A percentile compares a stretch with the other conserved stretches of the same genome.
Evolutionary conservation across 2,797 vertebrate species (phyloP).

Genomic region (Thamnophis elegans): DNA sequence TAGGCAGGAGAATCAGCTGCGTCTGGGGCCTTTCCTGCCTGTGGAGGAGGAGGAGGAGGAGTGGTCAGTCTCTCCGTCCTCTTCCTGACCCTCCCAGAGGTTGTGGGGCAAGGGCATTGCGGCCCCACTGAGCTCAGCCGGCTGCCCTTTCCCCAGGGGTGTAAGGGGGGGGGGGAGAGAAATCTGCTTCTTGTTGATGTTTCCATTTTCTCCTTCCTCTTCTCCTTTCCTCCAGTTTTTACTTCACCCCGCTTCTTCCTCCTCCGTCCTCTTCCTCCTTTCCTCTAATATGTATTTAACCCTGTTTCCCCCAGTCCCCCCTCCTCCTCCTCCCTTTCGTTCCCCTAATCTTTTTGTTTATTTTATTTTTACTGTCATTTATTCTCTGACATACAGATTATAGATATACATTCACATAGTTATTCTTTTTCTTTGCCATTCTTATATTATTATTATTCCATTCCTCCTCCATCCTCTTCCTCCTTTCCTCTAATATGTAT

Average conservation of each 20-base stretch:
- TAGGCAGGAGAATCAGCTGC: too few species aligned
- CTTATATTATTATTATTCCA: too few species aligned
- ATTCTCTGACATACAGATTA: too few species aligned
- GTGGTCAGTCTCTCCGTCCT: not conserved
- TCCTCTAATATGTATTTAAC: not conserved
- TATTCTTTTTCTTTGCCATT: too few species aligned
- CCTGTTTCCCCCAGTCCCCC: not conserved
- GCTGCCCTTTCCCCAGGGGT: not conserved
- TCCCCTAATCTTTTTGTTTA: not conserved
- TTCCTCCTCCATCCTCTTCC: not conserved
- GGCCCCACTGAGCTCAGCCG: not conserved
- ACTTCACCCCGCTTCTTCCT: not conserved
- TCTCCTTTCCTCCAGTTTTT: not conserved
- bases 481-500: not conserved
- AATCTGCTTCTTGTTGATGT: not conserved
- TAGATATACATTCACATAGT: too few species aligned
- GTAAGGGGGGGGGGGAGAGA: rapidly evolving
- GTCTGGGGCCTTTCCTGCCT: not conserved
- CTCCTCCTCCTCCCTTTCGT: not conserved
- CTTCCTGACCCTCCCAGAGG: not conserved
- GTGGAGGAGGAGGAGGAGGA: too few species aligned
- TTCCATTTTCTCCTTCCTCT: not conserved
- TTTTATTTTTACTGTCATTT: too few species aligned
- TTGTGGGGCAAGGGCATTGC: not conserved
- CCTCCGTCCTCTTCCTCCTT: not conserved